Conservation (phyloP, 2,797 vertebrate species). For the Melanotaenia boesemani region DNA sequence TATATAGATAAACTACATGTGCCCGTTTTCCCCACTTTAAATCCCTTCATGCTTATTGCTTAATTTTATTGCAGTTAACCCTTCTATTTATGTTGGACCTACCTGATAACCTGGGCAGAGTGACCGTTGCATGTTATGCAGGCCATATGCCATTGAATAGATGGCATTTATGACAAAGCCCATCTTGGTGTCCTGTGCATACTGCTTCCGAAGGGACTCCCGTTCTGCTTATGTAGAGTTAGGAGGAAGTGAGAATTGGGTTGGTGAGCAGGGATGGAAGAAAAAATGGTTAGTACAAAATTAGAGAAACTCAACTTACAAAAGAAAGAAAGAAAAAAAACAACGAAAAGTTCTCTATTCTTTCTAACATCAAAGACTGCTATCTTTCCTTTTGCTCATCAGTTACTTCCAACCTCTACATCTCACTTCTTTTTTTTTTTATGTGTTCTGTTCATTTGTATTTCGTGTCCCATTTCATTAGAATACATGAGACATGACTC, state of each 20-base stretch:
- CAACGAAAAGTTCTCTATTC: conserved; percentile 7
- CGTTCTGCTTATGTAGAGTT: conserved; percentile 68
- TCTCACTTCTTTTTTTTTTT: conserved; percentile 51
- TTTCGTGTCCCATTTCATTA: conserved; percentile 71
- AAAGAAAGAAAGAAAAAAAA: conserved; percentile 8
- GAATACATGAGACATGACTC: conserved; percentile 66
- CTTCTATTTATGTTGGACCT: conserved; percentile 35
- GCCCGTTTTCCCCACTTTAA: background rate
- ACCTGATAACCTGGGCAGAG: conserved; percentile 91
- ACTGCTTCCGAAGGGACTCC: conserved; percentile 90
- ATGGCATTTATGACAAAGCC: conserved; percentile 99
- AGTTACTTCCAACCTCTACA: conserved; percentile 43
- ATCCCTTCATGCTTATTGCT: background rate
- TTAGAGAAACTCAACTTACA: conserved; percentile 47
- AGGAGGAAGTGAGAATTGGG: background rate
- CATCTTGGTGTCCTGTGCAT: conserved; percentile 99
- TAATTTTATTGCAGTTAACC: background rate
- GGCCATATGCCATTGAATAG: conserved; percentile 97
- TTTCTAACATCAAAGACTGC: conserved; percentile 65
- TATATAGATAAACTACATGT: background rate
- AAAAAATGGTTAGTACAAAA: conserved; percentile 19
- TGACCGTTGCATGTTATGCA: conserved; percentile 94
- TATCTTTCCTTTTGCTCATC: conserved; percentile 50
- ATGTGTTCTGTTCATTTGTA: conserved; percentile 65
- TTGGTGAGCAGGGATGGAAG: conserved; percentile 6